Evolutionary conservation across 37 sponge, comb jelly and placozoan species (phyloP).

Genomic region (Eunapius fragilis): DNA sequence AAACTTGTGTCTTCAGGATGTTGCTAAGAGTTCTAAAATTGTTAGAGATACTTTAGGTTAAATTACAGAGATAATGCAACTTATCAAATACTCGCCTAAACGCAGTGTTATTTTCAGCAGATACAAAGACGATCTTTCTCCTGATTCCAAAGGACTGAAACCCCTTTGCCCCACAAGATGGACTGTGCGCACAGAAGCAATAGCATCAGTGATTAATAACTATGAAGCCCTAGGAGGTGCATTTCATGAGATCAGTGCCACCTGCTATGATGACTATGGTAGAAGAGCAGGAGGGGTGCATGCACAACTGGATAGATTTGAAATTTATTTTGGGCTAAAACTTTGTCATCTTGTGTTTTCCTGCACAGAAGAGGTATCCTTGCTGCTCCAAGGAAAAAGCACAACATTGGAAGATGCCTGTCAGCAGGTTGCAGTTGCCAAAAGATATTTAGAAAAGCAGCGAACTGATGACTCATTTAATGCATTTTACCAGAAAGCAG

Average conservation of each 20-base stretch:
- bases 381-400: slow-evolving; percentile 22
- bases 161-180: slow-evolving; percentile 44
- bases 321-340: slow-evolving; percentile 58
- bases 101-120: slow-evolving; percentile 16
- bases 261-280: slow-evolving; percentile 15
- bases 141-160: slow-evolving; percentile 19
- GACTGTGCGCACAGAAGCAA: slow-evolving; percentile 28
- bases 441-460: slow-evolving; percentile 18
- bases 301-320: slow-evolving; percentile 38
- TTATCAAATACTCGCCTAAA: slow-evolving; percentile 28
- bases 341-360: slow-evolving; percentile 23
- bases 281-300: slow-evolving; percentile 33
- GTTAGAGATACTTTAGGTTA: slow-evolving; percentile 34
- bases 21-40: not conserved
- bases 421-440: slow-evolving; percentile 2
- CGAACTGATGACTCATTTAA: slow-evolving; percentile 16
- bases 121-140: not conserved
- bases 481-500: not conserved
- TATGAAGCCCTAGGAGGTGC: too few species aligned
- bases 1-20: slow-evolving; percentile 16
- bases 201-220: slow-evolving; percentile 29
- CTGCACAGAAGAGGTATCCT: slow-evolving; percentile 11
- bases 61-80: slow-evolving; percentile 7
- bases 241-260: slow-evolving; percentile 15
- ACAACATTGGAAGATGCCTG: too few species aligned